Evolutionary conservation across 2,113 vertebrate genomes (phyloP).

Genomic region (Cinclus mexicanus): DNA sequence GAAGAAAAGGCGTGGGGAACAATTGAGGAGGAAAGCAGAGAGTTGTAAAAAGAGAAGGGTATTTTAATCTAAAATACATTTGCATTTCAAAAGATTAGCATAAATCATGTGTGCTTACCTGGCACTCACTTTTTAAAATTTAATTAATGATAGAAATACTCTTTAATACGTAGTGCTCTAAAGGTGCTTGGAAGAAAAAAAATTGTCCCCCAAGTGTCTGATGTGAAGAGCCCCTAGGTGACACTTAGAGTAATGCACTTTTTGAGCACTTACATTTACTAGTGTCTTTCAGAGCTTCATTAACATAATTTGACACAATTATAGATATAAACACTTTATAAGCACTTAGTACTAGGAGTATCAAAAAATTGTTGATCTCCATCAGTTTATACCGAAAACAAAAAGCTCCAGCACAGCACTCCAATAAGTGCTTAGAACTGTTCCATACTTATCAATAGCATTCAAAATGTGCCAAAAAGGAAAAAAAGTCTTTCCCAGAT

Average conservation of each 20-base stretch:
- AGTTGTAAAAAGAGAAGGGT: neutral
- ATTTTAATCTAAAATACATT: slow-evolving; percentile 28
- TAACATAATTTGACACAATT: slow-evolving; percentile 78
- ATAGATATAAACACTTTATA: slow-evolving; percentile 76
- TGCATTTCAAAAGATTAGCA: slow-evolving; percentile 48
- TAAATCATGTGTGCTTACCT: slow-evolving; percentile 56
- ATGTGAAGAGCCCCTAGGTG: slow-evolving; percentile 66
- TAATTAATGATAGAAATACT: slow-evolving; percentile 69
- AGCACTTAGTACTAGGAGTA: slow-evolving; percentile 65
- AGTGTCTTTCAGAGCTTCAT: slow-evolving; percentile 72
- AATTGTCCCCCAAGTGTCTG: slow-evolving; percentile 58
- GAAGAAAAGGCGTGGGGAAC: neutral
- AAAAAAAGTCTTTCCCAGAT: neutral
- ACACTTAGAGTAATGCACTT: slow-evolving; percentile 73
- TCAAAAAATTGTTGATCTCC: slow-evolving; percentile 73
- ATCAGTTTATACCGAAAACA: slow-evolving; percentile 59
- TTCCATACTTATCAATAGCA: slow-evolving; percentile 33
- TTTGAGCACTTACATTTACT: slow-evolving; percentile 72
- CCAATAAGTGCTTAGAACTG: slow-evolving; percentile 43
- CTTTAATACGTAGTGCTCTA: slow-evolving; percentile 64
- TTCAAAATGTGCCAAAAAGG: slow-evolving; percentile 11
- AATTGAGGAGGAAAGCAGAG: neutral
- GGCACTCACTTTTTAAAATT: slow-evolving; percentile 62
- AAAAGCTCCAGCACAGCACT: slow-evolving; percentile 51
- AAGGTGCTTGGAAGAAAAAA: slow-evolving; percentile 48